These are phyloP conservation scores for Anagrus nilaparvatae DNA, from an alignment of 1,140 invertebrate genomes.

Conservation along the genomic window DNA sequence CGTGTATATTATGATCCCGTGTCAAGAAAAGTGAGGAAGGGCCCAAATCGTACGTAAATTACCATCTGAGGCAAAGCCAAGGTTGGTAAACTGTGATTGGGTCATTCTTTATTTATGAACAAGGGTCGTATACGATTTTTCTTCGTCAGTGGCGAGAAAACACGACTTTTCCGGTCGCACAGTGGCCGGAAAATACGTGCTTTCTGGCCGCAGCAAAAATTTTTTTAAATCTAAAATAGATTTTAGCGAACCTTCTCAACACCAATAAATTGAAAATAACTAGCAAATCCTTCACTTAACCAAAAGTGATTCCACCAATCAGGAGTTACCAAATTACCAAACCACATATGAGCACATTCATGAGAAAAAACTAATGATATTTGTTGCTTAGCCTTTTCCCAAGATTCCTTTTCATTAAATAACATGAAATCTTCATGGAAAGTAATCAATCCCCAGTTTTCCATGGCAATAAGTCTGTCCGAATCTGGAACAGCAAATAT, in stretches of 20 bases:
- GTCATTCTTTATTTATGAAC: too few relatives aligned
- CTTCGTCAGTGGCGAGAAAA: too few relatives aligned
- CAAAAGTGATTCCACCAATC: conserved; percentile 58
- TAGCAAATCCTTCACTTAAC: conserved; percentile 63
- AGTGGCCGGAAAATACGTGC: too few relatives aligned
- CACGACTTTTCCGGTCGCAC: too few relatives aligned
- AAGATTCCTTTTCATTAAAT: conserved; percentile 44
- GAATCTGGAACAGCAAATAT: conserved; percentile 56
- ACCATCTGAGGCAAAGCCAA: too few relatives aligned
- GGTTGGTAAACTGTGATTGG: too few relatives aligned
- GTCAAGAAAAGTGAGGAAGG: too few relatives aligned
- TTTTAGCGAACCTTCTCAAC: conserved; percentile 28
- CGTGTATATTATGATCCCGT: too few relatives aligned
- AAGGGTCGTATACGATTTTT: too few relatives aligned
- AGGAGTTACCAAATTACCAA: conserved; percentile 54
- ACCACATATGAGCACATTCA: conserved; percentile 62
- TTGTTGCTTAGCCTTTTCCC: conserved; percentile 36
- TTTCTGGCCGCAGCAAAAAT: too few relatives aligned
- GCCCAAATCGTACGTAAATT: too few relatives aligned
- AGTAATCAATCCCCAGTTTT: conserved; percentile 51
- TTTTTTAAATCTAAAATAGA: not conserved
- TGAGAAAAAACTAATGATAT: conserved; percentile 52
- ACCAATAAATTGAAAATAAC: conserved; percentile 40
- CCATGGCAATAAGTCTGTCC: conserved; percentile 59
- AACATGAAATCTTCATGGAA: conserved; percentile 52